Conservation (phyloP, 1,140 invertebrate genomes). For the Meloidogyne floridensis region DNA sequence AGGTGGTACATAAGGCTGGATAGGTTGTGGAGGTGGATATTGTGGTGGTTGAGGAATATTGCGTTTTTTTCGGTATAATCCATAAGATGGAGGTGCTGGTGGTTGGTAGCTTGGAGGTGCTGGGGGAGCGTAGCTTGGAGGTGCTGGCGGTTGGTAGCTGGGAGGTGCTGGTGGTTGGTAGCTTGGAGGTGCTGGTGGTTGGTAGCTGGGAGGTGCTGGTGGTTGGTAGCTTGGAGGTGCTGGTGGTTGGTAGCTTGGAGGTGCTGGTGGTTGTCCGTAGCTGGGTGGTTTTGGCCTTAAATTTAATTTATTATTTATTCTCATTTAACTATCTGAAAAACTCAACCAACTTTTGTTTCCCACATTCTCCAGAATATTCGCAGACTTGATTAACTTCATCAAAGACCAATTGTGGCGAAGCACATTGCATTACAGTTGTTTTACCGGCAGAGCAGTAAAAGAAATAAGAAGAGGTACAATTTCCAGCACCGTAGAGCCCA, state of each 20-base stretch:
- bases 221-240: not conserved
- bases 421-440: slow-evolving; percentile 3
- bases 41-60: not conserved
- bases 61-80: not conserved
- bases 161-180: not conserved
- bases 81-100: not conserved
- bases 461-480: slow-evolving; percentile 3
- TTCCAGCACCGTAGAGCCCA: not conserved
- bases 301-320: not conserved
- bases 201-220: not conserved
- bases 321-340: not conserved
- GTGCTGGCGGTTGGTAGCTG: not conserved
- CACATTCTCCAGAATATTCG: slow-evolving; percentile 8
- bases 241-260: not conserved
- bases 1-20: not conserved
- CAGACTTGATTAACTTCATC: not conserved
- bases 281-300: not conserved
- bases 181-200: not conserved
- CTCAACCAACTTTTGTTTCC: not conserved
- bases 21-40: not conserved
- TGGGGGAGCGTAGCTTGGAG: not conserved
- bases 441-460: slow-evolving; percentile 6
- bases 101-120: not conserved
- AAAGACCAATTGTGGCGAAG: not conserved
- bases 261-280: not conserved